phyloP scores from a whole-genome alignment of 2,113 vertebrate genomes.

The Calypte anna region DNA sequence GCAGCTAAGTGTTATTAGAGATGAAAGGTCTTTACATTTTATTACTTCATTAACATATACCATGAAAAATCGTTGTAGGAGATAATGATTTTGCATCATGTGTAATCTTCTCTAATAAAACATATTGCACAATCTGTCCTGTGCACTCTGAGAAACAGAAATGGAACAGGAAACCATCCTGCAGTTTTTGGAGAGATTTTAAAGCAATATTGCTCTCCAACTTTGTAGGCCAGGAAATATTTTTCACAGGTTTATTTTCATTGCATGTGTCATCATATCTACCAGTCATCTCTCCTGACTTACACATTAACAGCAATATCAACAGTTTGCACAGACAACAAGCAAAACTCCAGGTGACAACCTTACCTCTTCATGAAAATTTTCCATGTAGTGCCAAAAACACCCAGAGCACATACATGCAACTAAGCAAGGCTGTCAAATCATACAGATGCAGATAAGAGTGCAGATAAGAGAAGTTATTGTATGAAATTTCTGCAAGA shows the following conservation, averaged over 20 bases:
- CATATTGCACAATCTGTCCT: conserved; percentile 29
- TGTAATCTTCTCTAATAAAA: conserved; percentile 60
- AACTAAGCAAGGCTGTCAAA: background rate
- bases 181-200: conserved; percentile 11
- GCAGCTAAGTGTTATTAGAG: conserved; percentile 47
- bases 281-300: background rate
- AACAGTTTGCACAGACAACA: background rate
- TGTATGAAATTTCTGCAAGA: background rate
- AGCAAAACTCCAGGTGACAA: background rate
- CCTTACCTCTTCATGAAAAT: background rate
- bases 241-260: background rate
- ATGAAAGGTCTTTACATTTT: conserved; percentile 49
- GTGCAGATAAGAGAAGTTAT: background rate
- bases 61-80: conserved; percentile 43
- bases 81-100: conserved; percentile 57
- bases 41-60: conserved; percentile 66
- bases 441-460: background rate
- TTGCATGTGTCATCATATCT: background rate
- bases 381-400: background rate
- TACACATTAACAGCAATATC: background rate
- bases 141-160: conserved; percentile 34
- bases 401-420: background rate
- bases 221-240: background rate
- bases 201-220: background rate
- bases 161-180: conserved; percentile 19